phyloP scores from a whole-genome alignment of 2,888 invertebrate genomes.

The Meloe dianella region DNA sequence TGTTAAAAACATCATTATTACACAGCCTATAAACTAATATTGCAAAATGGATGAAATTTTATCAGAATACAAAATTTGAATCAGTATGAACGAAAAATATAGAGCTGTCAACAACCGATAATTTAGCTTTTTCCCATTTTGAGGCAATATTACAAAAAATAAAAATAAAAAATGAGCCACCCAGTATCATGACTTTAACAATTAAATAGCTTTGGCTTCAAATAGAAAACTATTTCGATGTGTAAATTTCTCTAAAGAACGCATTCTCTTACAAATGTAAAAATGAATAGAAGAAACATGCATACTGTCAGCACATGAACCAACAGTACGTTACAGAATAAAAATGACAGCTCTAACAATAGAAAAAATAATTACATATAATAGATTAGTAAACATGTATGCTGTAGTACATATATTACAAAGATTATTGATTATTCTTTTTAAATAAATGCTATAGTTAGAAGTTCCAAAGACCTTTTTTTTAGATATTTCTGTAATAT shows the following conservation, averaged over 20 bases:
- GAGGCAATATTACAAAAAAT: no score
- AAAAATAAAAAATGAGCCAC: constrained; percentile 28
- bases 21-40: constrained; percentile 52
- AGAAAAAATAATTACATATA: constrained; percentile 24
- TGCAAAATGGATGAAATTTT: constrained; percentile 23
- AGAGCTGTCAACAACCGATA: constrained; percentile 23
- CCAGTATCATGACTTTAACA: constrained; percentile 22
- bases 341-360: constrained; percentile 29
- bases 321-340: background rate
- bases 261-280: background rate
- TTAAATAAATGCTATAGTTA: constrained; percentile 25
- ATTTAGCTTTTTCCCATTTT: background rate
- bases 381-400: constrained; percentile 25
- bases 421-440: constrained; percentile 21
- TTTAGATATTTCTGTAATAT: constrained; percentile 20
- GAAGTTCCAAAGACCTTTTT: constrained; percentile 4
- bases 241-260: constrained; percentile 19
- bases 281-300: background rate
- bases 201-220: constrained; percentile 31
- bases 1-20: constrained; percentile 34
- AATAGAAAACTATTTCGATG: constrained; percentile 30
- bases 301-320: background rate
- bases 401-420: constrained; percentile 30
- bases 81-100: background rate
- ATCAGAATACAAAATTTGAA: constrained; percentile 13